Evolutionary conservation across 64 coral and sea anemone species (phyloP).

Genomic region (Anthopleura sola): DNA sequence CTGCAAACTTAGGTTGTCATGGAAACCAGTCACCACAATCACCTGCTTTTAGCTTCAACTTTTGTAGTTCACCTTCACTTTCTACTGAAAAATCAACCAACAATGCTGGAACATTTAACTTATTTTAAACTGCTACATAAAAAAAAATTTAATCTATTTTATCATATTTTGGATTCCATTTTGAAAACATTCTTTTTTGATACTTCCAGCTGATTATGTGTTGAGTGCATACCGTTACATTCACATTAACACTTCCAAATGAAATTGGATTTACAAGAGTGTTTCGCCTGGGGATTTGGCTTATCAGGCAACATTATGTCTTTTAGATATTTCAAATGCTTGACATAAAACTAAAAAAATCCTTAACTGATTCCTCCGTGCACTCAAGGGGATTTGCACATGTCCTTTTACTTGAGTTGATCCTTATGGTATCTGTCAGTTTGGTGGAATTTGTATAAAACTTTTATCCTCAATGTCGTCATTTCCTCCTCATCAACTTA

Average conservation of each 20-base stretch:
- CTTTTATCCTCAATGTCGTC: conserved; percentile 6
- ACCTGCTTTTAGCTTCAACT: not conserved
- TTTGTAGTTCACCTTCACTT: not conserved
- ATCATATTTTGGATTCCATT: not conserved
- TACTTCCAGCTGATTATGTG: not conserved
- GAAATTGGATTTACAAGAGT: not conserved
- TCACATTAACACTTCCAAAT: not conserved
- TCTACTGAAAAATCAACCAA: not conserved
- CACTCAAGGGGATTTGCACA: not conserved
- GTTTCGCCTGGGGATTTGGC: not conserved
- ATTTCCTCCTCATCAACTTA: conserved; percentile 18
- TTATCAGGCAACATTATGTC: not conserved
- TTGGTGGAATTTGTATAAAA: not conserved
- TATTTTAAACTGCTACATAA: not conserved
- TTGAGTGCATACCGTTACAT: not conserved
- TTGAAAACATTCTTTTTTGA: not conserved
- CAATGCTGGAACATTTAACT: not conserved
- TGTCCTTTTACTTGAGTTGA: conserved; percentile 8
- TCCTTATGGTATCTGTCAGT: not conserved
- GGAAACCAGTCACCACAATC: conserved; percentile 7
- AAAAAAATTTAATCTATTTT: not conserved
- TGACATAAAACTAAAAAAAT: not conserved
- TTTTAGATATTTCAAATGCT: not conserved
- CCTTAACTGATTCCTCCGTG: not conserved
- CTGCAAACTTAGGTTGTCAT: not conserved